phyloP scores from a whole-genome alignment of 2,888 invertebrate species.

The Polyommatus iphigenia region DNA sequence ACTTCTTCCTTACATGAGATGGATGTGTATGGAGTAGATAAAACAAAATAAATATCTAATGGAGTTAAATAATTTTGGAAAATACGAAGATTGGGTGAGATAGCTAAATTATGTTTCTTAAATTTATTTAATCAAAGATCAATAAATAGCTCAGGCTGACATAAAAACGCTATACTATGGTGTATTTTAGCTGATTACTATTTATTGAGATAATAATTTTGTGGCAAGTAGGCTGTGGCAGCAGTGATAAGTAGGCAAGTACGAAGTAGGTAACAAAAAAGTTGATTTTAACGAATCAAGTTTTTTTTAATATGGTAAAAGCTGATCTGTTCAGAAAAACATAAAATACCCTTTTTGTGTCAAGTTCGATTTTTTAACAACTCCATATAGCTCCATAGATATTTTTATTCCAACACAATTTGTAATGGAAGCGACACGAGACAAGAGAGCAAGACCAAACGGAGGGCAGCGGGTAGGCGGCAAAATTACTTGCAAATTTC shows the following conservation, averaged over 20 bases:
- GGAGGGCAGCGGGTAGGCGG: slow-evolving; percentile 53
- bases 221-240: no score
- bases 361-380: slow-evolving; percentile 40
- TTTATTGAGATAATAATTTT: no score
- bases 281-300: neutral
- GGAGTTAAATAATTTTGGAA: no score
- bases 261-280: neutral
- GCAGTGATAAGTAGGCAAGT: neutral
- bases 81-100: no score
- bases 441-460: slow-evolving; percentile 72
- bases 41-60: neutral
- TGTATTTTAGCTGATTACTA: no score
- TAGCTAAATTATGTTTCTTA: no score
- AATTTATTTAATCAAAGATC: no score
- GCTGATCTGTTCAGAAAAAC: neutral
- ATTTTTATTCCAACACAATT: slow-evolving; percentile 80
- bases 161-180: no score
- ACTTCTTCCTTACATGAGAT: slow-evolving; percentile 70
- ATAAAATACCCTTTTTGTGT: neutral
- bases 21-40: slow-evolving; percentile 54
- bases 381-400: slow-evolving; percentile 59
- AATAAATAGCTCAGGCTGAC: no score
- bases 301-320: neutral
- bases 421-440: slow-evolving; percentile 79
- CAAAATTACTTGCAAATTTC: slow-evolving; percentile 80